Conservation (phyloP, 37 sponge, comb jelly and placozoan genomes). For the Aphrocallistes beatrix region DNA sequence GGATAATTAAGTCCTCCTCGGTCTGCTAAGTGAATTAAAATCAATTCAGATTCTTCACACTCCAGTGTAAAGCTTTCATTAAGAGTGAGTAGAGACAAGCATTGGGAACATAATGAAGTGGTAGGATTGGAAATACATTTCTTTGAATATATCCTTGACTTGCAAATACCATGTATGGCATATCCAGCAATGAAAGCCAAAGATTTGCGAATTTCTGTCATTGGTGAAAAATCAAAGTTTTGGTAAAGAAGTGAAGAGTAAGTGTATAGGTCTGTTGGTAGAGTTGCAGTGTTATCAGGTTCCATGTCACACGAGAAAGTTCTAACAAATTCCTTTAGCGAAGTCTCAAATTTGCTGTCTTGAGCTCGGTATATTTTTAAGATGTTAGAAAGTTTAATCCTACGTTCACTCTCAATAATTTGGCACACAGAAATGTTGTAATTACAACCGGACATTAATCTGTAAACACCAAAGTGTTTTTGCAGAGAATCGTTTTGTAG, state of each 20-base stretch:
- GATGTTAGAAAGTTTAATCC: conserved; percentile 11
- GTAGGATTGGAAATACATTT: background rate
- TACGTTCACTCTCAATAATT: conserved; percentile 9
- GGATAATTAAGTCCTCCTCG: conserved; percentile 4
- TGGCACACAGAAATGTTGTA: conserved; percentile 2
- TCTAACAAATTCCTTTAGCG: conserved; percentile 9
- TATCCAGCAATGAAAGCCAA: conserved; percentile 16
- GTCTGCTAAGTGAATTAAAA: background rate
- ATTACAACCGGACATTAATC: background rate
- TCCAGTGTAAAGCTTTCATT: background rate
- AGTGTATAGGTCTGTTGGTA: background rate
- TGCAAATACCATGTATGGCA: background rate
- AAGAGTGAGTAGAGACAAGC: background rate
- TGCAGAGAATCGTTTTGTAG: conserved; percentile 13
- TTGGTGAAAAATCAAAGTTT: conserved; percentile 7
- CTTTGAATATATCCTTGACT: conserved; percentile 4
- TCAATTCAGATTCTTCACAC: conserved; percentile 14
- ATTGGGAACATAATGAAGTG: background rate
- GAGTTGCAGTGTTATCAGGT: conserved; percentile 1
- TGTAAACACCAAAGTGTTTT: conserved; percentile 11
- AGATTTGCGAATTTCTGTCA: background rate
- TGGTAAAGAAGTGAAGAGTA: background rate
- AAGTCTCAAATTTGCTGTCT: conserved; percentile 16
- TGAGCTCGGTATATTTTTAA: background rate
- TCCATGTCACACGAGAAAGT: background rate